A percentile compares a stretch with the other conserved stretches of the same genome.
These are phyloP conservation scores for Probaryconus sp. DNA, from an alignment of 1,140 invertebrate genomes.

Conservation along the genomic window DNA sequence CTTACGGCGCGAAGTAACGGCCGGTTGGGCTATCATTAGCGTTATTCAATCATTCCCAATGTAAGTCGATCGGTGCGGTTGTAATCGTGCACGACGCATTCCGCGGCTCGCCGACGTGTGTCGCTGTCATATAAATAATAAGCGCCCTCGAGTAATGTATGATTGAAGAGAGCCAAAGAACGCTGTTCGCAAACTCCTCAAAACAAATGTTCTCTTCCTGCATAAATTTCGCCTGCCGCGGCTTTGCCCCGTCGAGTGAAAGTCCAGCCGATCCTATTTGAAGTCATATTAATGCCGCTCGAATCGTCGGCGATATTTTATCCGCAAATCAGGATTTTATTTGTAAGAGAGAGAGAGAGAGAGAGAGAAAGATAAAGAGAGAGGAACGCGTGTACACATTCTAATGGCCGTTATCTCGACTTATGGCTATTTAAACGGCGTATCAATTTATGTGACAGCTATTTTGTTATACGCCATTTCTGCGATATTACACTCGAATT, in stretches of 20 bases:
- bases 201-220: slow-evolving; percentile 22
- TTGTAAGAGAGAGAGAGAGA: slow-evolving; percentile 10
- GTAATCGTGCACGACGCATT: slow-evolving; percentile 32
- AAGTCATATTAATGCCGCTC: slow-evolving; percentile 52
- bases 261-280: slow-evolving; percentile 41
- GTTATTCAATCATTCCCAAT: slow-evolving; percentile 66
- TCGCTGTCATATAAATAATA: slow-evolving; percentile 33
- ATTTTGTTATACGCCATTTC: slow-evolving; percentile 21
- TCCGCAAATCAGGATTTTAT: slow-evolving; percentile 52
- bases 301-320: slow-evolving; percentile 44
- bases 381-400: not conserved
- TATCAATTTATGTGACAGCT: slow-evolving; percentile 18
- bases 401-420: slow-evolving; percentile 31
- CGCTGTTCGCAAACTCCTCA: slow-evolving; percentile 12
- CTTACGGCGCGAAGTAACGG: slow-evolving; percentile 41
- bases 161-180: slow-evolving; percentile 14
- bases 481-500: slow-evolving; percentile 11
- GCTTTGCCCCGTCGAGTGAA: slow-evolving; percentile 29
- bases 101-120: slow-evolving; percentile 17
- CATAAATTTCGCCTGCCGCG: slow-evolving; percentile 42
- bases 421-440: slow-evolving; percentile 35
- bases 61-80: slow-evolving; percentile 26
- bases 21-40: slow-evolving; percentile 62
- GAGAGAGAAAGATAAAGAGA: not conserved
- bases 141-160: slow-evolving; percentile 1